Percentiles rank a stretch among this genome's conserved stretches.
These are phyloP conservation scores for Kryptolebias marmoratus DNA, from an alignment of 2,113 vertebrate genomes.

Conservation along the genomic window DNA sequence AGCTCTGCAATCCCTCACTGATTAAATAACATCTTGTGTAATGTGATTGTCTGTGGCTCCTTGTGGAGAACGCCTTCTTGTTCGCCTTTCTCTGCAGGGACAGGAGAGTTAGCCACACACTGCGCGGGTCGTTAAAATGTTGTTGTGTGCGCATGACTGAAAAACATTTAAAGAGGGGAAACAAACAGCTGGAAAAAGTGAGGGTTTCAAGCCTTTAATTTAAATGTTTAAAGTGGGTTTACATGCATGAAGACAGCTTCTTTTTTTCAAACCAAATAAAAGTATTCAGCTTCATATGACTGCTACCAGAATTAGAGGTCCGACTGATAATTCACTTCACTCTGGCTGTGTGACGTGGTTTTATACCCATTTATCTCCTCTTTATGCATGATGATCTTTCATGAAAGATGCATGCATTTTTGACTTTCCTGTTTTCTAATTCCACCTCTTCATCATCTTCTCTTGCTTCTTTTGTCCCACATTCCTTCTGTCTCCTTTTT, in stretches of 20 bases:
- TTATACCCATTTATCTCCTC: too few species aligned
- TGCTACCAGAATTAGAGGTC: too few species aligned
- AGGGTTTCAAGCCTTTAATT: neutral
- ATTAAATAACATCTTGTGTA: conserved; percentile 27
- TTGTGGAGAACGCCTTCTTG: neutral
- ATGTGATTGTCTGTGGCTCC: conserved; percentile 7
- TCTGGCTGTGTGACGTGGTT: too few species aligned
- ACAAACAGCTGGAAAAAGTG: neutral
- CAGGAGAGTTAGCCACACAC: neutral
- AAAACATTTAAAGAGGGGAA: neutral
- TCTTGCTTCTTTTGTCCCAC: neutral
- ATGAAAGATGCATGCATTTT: neutral
- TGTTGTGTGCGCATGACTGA: neutral
- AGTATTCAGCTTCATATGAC: too few species aligned
- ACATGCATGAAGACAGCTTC: neutral
- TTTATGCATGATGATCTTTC: too few species aligned
- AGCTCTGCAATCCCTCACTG: neutral
- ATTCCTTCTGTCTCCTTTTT: neutral
- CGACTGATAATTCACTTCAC: too few species aligned
- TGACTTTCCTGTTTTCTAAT: neutral
- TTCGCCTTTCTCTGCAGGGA: neutral
- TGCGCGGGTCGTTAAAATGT: neutral
- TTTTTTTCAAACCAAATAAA: too few species aligned
- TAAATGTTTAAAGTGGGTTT: neutral
- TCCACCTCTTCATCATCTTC: neutral